These are phyloP conservation scores for Rattus rattus DNA, from an alignment of 2,113 vertebrate species.

Conservation along the genomic window DNA sequence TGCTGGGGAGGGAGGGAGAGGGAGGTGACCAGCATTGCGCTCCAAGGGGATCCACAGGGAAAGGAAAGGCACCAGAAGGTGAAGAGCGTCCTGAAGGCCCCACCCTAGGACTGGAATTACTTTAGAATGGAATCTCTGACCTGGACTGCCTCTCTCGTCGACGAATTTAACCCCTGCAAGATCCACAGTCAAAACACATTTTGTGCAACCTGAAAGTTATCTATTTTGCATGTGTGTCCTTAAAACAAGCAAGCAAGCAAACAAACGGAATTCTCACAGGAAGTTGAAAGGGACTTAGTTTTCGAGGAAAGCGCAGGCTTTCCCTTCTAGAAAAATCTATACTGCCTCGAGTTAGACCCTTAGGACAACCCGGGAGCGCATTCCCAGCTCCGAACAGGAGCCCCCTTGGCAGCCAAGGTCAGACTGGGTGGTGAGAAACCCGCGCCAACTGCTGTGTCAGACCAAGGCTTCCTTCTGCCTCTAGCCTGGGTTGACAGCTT, in stretches of 20 bases:
- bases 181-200: not conserved
- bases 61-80: not conserved
- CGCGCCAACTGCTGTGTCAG: not conserved
- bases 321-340: not conserved
- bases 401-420: no score
- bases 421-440: not conserved
- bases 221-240: not conserved
- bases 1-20: no score
- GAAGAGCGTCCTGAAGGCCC: no score
- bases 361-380: no score
- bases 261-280: not conserved
- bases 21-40: fast-evolving
- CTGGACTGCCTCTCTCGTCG: not conserved
- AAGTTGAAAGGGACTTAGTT: not conserved
- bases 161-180: not conserved
- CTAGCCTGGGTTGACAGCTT: not conserved
- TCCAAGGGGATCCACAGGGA: not conserved
- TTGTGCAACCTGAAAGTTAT: not conserved
- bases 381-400: not conserved
- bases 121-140: not conserved
- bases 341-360: not conserved
- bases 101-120: not conserved
- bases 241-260: not conserved
- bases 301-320: not conserved
- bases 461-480: not conserved